These are phyloP conservation scores for Takifugu ocellatus DNA, from an alignment of 2,797 vertebrate species.

Conservation along the genomic window DNA sequence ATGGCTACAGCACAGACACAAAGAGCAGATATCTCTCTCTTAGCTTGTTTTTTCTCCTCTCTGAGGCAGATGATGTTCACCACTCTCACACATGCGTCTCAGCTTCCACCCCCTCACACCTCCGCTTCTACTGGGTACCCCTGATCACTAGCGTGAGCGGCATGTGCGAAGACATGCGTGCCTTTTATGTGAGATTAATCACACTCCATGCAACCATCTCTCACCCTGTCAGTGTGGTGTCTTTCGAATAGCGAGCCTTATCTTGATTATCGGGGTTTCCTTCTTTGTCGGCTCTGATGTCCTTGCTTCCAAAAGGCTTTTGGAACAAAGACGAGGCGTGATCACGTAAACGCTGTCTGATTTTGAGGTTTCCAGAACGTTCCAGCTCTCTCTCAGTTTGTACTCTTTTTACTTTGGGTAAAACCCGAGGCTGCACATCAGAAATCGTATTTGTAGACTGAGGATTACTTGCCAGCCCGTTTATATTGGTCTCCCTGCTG, in stretches of 20 bases:
- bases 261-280: constrained; percentile 5
- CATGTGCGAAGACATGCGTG: constrained; percentile 1
- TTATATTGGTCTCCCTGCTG: constrained; percentile 10
- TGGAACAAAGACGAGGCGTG: constrained; percentile 6
- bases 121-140: constrained; percentile 36
- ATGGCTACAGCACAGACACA: too few relatives aligned
- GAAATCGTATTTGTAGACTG: constrained; percentile 15
- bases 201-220: neutral
- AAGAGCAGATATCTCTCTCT: constrained; percentile 3
- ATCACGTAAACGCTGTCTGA: constrained; percentile 33
- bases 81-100: constrained; percentile 14
- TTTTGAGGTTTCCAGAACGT: constrained; percentile 51
- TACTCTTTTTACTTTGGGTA: constrained; percentile 16
- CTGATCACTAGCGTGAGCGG: constrained; percentile 36
- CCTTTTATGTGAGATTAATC: constrained; percentile 22
- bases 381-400: constrained; percentile 5
- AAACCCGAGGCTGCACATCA: constrained; percentile 48
- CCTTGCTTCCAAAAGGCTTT: constrained; percentile 9
- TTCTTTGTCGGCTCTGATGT: constrained; percentile 11
- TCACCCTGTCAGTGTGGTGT: neutral
- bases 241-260: neutral
- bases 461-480: neutral
- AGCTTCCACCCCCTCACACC: constrained; percentile 52
- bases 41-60: constrained; percentile 23
- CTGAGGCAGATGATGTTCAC: constrained; percentile 16